Evolutionary conservation across 2,888 invertebrate species (phyloP), one percentile per base, ranked within the genome.

Genomic region (Limenitis camilla): DNA sequence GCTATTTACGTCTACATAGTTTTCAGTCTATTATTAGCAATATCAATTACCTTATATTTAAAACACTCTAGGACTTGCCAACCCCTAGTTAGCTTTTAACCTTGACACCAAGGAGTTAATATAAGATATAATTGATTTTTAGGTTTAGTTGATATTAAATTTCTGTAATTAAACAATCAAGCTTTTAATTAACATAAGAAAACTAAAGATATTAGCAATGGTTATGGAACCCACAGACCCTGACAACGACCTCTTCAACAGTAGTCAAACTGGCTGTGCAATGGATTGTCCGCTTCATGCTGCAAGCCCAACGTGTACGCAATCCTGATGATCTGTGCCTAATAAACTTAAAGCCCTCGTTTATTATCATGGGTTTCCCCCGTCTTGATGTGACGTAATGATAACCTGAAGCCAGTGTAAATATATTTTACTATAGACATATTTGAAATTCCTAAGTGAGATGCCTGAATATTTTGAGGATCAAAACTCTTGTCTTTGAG

Each of bases 341-440:
- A 52, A 77, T 81, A 65, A 80, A 82, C 64, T 78, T 76, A 55
- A 69, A 67, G 48, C 77, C 79, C 32, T 74, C 69, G 56, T 72
- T 70, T 33, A 78, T 53, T 43, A 82, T 71, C 79, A 81, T 81
- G 5, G 79, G 80, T 55, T 82, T 82, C 29, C 82, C 82, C 4
- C 76, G 76, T 5, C 78, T 69, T 5, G 81, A 79, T 56, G 68
- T 67, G 53, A 78, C 72, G 60, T 72, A 76, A 6, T 61, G 61
- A 27, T 70, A 56, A 62, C 58, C 78, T 68, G 67, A 50, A 66
- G 67, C 53, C 50, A 46, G 47, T 50, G 32, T 39, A 53, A 19
- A 29, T 38, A 47, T 42, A 35, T 49, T 36, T 29, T 19, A 19
- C 2, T 19, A 19, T 19, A 19, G n/a, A n/a, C n/a, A n/a, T n/a